These are phyloP conservation scores for Clinocottus analis DNA, from an alignment of 2,113 vertebrate species.

Conservation along the genomic window DNA sequence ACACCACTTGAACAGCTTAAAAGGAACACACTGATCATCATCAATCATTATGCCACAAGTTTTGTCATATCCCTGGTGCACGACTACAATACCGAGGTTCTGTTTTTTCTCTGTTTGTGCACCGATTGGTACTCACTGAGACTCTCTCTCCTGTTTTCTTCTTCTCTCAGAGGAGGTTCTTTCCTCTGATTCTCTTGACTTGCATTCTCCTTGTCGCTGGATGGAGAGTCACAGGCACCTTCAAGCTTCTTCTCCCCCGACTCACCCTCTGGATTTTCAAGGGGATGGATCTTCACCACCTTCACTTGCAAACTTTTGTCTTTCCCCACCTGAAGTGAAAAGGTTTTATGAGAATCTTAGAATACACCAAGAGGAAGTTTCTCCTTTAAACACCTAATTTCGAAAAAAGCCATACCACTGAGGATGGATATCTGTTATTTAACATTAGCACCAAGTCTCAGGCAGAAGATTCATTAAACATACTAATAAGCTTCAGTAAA, in stretches of 20 bases:
- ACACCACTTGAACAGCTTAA: background rate
- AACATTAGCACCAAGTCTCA: background rate
- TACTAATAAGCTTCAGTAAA: background rate
- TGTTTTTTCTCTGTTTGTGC: background rate
- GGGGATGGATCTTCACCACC: constrained; percentile 91
- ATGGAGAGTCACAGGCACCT: constrained; percentile 94
- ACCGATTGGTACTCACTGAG: constrained; percentile 84
- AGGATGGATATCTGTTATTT: background rate
- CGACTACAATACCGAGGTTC: background rate
- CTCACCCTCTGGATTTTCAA: constrained; percentile 89
- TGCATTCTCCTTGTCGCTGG: constrained; percentile 98
- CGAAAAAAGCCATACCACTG: background rate
- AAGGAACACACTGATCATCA: background rate
- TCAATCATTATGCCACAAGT: background rate
- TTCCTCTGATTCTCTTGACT: constrained; percentile 92
- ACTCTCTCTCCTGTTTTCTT: constrained; percentile 90
- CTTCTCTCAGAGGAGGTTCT: constrained; percentile 86
- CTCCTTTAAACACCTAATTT: background rate
- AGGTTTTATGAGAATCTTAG: background rate
- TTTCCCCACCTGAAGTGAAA: constrained; percentile 87
- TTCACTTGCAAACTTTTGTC: constrained; percentile 91
- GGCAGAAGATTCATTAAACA: background rate
- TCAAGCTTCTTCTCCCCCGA: constrained; percentile 91
- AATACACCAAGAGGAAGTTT: background rate
- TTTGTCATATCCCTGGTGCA: background rate